Base-by-base conservation (phyloP, 2,888 invertebrate species). In the Capitulum mitella region DNA sequence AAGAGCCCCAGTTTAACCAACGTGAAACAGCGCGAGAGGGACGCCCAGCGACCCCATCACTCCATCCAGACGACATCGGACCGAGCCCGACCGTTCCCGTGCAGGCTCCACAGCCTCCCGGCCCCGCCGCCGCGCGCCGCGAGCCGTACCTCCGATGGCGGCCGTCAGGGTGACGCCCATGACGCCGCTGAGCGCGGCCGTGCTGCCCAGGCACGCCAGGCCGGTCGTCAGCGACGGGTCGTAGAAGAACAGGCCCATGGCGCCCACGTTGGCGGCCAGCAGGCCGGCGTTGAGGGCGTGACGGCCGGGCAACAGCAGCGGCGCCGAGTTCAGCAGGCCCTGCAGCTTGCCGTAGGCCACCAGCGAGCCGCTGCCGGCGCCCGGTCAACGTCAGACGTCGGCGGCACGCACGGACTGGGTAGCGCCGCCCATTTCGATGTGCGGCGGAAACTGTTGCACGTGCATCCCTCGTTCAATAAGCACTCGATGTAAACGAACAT, bases 271-370 rank as follows among this genome's bases (percentile, higher is more conserved):
- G 79, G 90, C 90, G 43, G 89, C 87, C 83, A 93, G 84, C 82
- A 94, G 88, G 16, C 89, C 88, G 2, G 89, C 87, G 86, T 95
- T 95, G 81, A 95, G 84, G 6, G 89, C 89, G 86, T 95, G 94
- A 14, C 95, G 89, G 1, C 93, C 94, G 2, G 95, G 95, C 80
- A 95, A 88, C 78, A 94, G 86, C 2, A 94, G 87, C 0, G 95
- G 92, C n/a, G 92, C 90, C 0, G 94, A 94, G 80, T 90, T 91
- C 37, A 95, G 87, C 6, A 92, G 82, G 54, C 94, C 92, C 86
- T 95, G 95, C 76, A 95, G 89, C 88, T 95, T 95, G 82, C 94
- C 95, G 86, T 95, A 95, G 26, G 95, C 95, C 80, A 95, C 90
- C 77, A 95, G 87, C 0, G 94, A 94, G 8, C 95, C 95, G 82